Percentiles rank a stretch among this genome's conserved stretches.
phyloP scores from a whole-genome alignment of 2,113 vertebrate genomes.

The Osmerus eperlanus region DNA sequence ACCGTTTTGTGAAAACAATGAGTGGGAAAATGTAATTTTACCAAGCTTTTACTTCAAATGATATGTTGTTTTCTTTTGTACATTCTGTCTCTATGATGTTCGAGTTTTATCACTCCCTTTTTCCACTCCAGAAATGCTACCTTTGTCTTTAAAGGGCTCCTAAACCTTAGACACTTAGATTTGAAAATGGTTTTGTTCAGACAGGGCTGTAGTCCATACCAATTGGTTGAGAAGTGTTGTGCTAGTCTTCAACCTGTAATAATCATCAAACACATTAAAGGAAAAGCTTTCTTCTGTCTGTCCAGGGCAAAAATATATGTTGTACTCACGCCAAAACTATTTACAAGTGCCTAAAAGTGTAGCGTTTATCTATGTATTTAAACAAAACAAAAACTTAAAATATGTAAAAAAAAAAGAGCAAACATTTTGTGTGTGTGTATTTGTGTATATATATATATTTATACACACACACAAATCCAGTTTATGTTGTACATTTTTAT shows the following conservation, averaged over 20 bases:
- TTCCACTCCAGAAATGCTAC: background rate
- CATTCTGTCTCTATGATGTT: background rate
- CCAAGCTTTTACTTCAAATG: background rate
- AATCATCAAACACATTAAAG: constrained; percentile 74
- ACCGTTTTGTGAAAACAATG: background rate
- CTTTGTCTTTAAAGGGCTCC: background rate
- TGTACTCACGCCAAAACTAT: constrained; percentile 84
- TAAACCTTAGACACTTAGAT: background rate
- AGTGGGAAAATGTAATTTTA: background rate
- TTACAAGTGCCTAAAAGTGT: constrained; percentile 92
- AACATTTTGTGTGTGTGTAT: constrained; percentile 85
- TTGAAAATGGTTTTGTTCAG: background rate
- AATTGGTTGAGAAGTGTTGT: constrained; percentile 1
- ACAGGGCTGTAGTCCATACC: background rate
- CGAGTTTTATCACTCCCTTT: background rate
- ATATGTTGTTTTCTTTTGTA: background rate
- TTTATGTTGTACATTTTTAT: constrained; percentile 98
- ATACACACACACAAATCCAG: constrained; percentile 87
- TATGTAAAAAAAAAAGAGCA: constrained; percentile 70
- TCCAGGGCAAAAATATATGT: constrained; percentile 61
- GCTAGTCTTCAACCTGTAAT: constrained; percentile 83
- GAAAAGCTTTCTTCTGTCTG: constrained; percentile 57
- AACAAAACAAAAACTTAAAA: constrained; percentile 57
- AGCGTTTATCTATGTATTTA: constrained; percentile 72
- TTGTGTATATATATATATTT: constrained; percentile 80